Percentiles rank a stretch among this genome's conserved stretches.
Conservation (phyloP, 2,797 vertebrate genomes). For the Falco columbarius region DNA sequence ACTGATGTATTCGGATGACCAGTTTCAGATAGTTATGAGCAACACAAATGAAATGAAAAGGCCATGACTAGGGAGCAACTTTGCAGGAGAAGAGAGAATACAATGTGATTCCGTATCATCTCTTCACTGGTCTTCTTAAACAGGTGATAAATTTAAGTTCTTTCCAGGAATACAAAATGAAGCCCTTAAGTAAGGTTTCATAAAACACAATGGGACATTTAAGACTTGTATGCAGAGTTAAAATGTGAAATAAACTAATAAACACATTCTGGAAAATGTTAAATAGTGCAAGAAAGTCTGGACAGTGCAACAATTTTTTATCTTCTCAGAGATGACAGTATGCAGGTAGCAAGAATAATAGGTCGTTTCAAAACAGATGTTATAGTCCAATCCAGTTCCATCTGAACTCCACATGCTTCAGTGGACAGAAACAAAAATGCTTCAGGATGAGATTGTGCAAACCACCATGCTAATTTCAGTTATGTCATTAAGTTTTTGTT, state of each 20-base stretch:
- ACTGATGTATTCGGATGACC: not conserved
- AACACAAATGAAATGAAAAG: conserved; percentile 23
- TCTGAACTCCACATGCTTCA: not conserved
- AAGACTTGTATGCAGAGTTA: not conserved
- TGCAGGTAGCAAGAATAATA: not conserved
- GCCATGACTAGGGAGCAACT: not conserved
- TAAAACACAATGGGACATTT: not conserved
- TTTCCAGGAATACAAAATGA: not conserved
- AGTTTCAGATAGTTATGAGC: conserved; percentile 14
- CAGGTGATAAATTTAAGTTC: not conserved
- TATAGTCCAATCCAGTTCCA: not conserved
- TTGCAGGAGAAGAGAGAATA: not conserved
- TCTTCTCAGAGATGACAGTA: not conserved
- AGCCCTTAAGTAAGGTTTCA: not conserved
- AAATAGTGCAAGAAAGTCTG: not conserved
- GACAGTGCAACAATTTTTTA: not conserved
- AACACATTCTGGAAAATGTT: not conserved
- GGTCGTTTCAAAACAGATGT: conserved; percentile 6
- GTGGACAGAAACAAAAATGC: not conserved
- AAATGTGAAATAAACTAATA: not conserved
- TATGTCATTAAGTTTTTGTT: not conserved
- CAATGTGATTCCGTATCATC: not conserved
- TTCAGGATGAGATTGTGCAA: not conserved
- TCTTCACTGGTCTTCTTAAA: not conserved
- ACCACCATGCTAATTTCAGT: not conserved